Evolutionary conservation across 2,113 vertebrate genomes (phyloP), one percentile per base, ranked within the genome.

Genomic region (Raja brachyura): DNA sequence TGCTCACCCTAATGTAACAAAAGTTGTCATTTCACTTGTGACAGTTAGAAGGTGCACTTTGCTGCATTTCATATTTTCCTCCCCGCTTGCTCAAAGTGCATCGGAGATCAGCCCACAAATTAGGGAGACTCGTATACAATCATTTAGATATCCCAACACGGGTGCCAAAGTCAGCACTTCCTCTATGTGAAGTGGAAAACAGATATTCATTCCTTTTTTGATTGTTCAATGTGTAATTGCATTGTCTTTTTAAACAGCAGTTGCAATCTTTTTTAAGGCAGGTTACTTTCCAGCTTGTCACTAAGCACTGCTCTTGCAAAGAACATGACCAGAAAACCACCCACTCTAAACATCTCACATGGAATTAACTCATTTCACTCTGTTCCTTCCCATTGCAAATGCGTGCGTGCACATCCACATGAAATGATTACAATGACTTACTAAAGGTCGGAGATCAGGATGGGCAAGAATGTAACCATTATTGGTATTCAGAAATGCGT

Each of bases 401-500:
- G 28, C 48, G 68, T 39, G n/a, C n/a, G 63, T 33, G 56, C 70
- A 63, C 31, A 22, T 73, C 68, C 39, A 92, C 10, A 74, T 74
- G 73, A 11, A 92, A 74, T 14, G 20, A 54, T 22, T 75, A 56
- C 78, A 78, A 85, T 3, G 74, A 96, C 97, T 10, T 96, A 99
- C 98, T 97, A 99, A 93, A 79, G 98, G 98, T 73, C 98, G 97
- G 0, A 99, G 97, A 93, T 98, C 98, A 1, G 98, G 98, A 92
- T 99, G 98, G 9, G 98, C 98, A n/a, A 99, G 96, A 95, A 99
- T 98, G 96, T 99, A 99, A 94, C 98, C 98, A 0, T 99, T 99
- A 95, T 99, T 99, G 4, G 98, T 99, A 94, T 98, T 97, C 94
- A 99, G 95, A 94, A 97, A 99, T 92, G 98, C 98, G 0, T 99